Percentiles rank a stretch among this genome's conserved stretches.
phyloP scores from a whole-genome alignment of 2,113 vertebrate species.

The Nibea albiflora region DNA sequence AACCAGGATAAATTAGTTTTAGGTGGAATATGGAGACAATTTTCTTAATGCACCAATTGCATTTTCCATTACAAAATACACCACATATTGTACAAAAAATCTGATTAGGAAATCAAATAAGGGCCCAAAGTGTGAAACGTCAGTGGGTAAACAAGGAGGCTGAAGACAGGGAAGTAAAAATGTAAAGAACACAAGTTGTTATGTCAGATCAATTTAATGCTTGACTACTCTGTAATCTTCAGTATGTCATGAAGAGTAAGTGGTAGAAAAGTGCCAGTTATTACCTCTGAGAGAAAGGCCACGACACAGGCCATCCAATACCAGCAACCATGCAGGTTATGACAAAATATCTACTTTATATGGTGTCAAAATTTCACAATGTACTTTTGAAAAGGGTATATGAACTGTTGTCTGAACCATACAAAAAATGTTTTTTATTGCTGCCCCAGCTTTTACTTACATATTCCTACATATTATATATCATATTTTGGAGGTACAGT shows the following conservation, averaged over 20 bases:
- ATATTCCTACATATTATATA: neutral
- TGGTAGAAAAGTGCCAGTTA: conserved; percentile 18
- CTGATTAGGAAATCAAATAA: neutral
- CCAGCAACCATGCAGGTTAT: neutral
- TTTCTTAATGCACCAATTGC: neutral
- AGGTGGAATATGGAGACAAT: neutral
- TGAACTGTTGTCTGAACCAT: neutral
- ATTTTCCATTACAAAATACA: neutral
- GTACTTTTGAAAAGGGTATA: neutral
- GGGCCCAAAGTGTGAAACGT: neutral
- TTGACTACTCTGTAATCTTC: conserved; percentile 18
- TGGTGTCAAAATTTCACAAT: neutral
- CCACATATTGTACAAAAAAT: neutral
- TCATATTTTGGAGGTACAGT: neutral
- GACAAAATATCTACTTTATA: conserved; percentile 1
- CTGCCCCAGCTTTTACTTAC: neutral
- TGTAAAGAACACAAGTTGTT: conserved; percentile 3
- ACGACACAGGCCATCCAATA: neutral
- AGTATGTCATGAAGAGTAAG: conserved; percentile 15
- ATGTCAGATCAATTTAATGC: conserved; percentile 24
- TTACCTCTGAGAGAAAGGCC: conserved; percentile 10
- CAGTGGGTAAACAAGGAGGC: neutral
- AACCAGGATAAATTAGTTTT: conserved; percentile 2
- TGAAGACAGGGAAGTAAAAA: too few relatives aligned
- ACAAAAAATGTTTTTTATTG: neutral